Evolutionary conservation across 2,797 vertebrate genomes (phyloP).

Genomic region (Coracias cyanogaster): DNA sequence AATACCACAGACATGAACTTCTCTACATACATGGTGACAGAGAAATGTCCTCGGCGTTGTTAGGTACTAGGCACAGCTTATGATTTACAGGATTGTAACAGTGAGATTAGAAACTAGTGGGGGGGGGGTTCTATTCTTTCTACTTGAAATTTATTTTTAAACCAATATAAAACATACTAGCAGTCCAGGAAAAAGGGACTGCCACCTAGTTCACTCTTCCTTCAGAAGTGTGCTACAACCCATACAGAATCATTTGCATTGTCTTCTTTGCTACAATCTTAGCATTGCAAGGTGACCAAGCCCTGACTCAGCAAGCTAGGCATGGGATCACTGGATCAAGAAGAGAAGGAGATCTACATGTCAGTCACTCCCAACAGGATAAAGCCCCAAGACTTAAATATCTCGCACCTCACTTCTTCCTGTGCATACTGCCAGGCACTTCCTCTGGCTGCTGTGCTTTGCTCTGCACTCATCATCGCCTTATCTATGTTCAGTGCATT

Average conservation of each 20-base stretch:
- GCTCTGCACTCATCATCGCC: background rate
- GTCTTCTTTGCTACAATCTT: background rate
- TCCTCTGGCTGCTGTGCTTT: background rate
- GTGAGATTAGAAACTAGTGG: background rate
- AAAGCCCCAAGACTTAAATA: background rate
- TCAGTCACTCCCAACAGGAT: fast-evolving
- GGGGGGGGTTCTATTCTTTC: no score
- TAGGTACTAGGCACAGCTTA: background rate
- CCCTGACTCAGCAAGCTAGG: background rate
- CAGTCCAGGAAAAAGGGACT: background rate
- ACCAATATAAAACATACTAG: background rate
- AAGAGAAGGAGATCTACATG: background rate
- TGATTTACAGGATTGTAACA: background rate
- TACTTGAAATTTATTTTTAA: background rate
- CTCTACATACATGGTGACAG: background rate
- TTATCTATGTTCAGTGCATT: background rate
- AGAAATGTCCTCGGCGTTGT: background rate
- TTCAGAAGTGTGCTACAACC: background rate
- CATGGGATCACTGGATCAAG: background rate
- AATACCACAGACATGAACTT: background rate
- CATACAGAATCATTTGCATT: fast-evolving
- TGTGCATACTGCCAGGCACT: background rate
- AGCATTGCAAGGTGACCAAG: background rate
- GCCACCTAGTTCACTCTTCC: background rate
- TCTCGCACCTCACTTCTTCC: background rate